Evolutionary conservation across 2,113 vertebrate genomes (phyloP).

Genomic region (Phaethon lepturus): DNA sequence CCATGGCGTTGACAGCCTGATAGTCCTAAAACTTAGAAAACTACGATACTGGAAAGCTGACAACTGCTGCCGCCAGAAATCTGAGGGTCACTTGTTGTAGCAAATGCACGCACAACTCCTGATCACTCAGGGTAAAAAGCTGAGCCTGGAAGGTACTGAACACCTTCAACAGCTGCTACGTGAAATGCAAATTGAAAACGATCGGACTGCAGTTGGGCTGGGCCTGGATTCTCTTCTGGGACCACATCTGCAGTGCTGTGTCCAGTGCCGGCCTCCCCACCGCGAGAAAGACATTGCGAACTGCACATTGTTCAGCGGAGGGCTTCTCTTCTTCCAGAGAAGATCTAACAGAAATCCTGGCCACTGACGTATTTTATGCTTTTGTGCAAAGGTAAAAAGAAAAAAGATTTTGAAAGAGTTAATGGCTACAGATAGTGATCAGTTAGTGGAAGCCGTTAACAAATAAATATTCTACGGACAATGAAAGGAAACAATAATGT

Average conservation of each 20-base stretch:
- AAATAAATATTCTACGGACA: neutral
- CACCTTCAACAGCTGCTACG: neutral
- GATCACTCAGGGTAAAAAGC: neutral
- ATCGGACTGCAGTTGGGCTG: too few relatives aligned
- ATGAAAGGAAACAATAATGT: neutral
- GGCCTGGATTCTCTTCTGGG: neutral
- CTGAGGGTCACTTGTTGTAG: neutral
- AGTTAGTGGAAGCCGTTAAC: neutral
- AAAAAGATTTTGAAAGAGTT: neutral
- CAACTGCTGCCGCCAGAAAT: neutral
- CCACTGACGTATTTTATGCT: neutral
- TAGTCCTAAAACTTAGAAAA: neutral
- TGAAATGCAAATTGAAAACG: neutral
- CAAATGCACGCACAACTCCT: neutral
- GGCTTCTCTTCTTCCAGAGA: neutral
- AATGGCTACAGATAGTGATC: neutral
- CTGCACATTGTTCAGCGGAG: neutral
- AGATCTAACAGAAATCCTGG: neutral
- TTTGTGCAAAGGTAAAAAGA: neutral
- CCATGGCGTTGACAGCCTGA: neutral
- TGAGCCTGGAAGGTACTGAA: neutral
- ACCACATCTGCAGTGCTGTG: neutral
- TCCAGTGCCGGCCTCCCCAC: neutral
- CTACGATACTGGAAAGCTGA: neutral
- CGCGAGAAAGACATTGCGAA: neutral